These are phyloP conservation scores for Cottoperca gobio DNA, from an alignment of 2,797 vertebrate species.

Conservation along the genomic window DNA sequence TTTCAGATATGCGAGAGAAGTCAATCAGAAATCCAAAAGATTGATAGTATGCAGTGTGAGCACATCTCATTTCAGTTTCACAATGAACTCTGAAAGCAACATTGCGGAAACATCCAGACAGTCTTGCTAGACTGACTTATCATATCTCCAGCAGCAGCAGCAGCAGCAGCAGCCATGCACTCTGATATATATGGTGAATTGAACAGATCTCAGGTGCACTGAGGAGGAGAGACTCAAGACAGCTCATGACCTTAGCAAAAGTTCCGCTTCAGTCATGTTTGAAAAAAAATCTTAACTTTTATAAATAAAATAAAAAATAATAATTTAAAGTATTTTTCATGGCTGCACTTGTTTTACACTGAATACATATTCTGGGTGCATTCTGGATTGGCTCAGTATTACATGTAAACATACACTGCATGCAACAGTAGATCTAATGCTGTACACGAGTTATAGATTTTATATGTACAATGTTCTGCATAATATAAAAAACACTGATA, in stretches of 20 bases:
- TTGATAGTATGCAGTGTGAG: constrained; percentile 32
- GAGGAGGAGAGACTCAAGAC: constrained; percentile 29
- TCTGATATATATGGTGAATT: constrained; percentile 30
- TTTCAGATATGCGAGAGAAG: constrained; percentile 5
- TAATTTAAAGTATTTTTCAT: neutral
- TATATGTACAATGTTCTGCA: neutral
- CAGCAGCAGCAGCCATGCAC: constrained; percentile 18
- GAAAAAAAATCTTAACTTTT: constrained; percentile 3
- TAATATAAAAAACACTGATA: neutral
- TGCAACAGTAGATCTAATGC: neutral
- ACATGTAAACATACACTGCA: neutral
- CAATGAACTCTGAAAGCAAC: constrained; percentile 34
- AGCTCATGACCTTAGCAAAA: constrained; percentile 6
- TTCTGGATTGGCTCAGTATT: neutral
- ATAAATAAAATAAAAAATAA: neutral
- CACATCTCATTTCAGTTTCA: constrained; percentile 41
- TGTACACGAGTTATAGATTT: neutral
- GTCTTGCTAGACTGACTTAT: constrained; percentile 44
- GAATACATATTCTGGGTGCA: neutral
- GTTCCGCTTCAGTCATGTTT: constrained; percentile 1
- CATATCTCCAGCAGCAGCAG: constrained; percentile 28
- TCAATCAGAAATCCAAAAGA: constrained; percentile 40
- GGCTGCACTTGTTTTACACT: neutral
- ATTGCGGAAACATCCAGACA: constrained; percentile 43
- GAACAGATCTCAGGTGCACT: constrained; percentile 43